Base-by-base conservation (phyloP, 2,113 vertebrate species). In the Pelvicachromis taeniatus region DNA sequence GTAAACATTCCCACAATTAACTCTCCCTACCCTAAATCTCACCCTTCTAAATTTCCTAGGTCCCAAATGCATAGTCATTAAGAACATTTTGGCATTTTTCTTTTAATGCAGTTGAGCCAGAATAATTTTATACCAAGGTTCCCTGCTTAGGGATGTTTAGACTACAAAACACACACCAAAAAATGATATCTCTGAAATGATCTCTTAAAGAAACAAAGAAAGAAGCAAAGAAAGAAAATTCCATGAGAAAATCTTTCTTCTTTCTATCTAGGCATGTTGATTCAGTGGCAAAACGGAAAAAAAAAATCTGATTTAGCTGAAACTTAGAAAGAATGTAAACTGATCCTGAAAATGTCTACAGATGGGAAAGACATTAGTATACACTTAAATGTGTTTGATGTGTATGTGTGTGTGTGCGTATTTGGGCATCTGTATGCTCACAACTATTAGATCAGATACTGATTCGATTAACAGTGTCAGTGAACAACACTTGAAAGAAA, bases 1-100 rank as follows among this genome's bases (percentile, higher is more conserved):
- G 65, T 87, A 93, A 92, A 92, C 90, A 90, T 84, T 93, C 87
- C 83, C 87, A 90, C 68, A 90, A 38, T 90, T 78, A 85, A 59
- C 29, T 82, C 73, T 13, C 8, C 38, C 14, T 11, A 9, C 6
- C 50, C 54, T 50, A 31, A 23, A 21, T 65, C 23, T 40, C 12
- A 1, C 19, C 17, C 14, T 77, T 61, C 19, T 16, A 17, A 42
- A 78, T 21, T 42, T 58, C 8, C n/a, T 56, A n/a, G 21, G 9
- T 84, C 38, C 23, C 52, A 56, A 40, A 65, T 26, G 9, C 35
- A 77, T 53, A 78, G 11, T 6, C 29, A 31, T 23, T 65, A 19
- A 16, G 53, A 81, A 55, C 77, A 61, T 56, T 40, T 29, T 75
- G 4, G 5, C 9, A 35, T 48, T 33, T 48, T 33, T 54, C 31